A percentile compares a stretch with the other conserved stretches of the same genome.
Conservation (phyloP, 2,888 invertebrate genomes). For the Rhorus exstirpatorius region DNA sequence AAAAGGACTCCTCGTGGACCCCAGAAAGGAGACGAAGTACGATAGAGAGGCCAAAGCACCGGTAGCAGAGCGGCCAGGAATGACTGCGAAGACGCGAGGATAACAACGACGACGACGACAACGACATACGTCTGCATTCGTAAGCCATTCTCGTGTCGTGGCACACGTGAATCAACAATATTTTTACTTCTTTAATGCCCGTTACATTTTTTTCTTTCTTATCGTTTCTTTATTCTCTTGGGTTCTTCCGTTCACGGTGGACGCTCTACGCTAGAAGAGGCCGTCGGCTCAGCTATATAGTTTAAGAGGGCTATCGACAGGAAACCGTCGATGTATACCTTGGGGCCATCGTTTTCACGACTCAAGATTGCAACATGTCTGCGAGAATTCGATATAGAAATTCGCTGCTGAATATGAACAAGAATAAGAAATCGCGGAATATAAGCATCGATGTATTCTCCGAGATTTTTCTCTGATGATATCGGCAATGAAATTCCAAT, state of each 20-base stretch:
- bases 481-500: background rate
- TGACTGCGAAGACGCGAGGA: conserved; percentile 61
- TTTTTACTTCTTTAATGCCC: conserved; percentile 46
- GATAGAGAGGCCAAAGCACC: conserved; percentile 49
- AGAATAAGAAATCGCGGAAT: background rate
- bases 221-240: conserved; percentile 7
- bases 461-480: background rate
- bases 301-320: conserved; percentile 7
- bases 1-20: conserved; percentile 78
- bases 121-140: conserved; percentile 77
- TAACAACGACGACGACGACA: conserved; percentile 53
- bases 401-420: background rate
- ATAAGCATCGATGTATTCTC: background rate
- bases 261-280: background rate
- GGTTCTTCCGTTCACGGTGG: conserved; percentile 3
- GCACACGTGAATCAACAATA: conserved; percentile 65
- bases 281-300: background rate
- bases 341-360: conserved; percentile 23
- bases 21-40: conserved; percentile 78
- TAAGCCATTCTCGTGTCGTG: conserved; percentile 52
- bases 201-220: conserved; percentile 19
- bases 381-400: conserved; percentile 6
- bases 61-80: conserved; percentile 25
- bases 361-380: conserved; percentile 15
- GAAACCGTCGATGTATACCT: conserved; percentile 24